Percentiles rank a stretch among this genome's conserved stretches.
Conservation (phyloP, 2,888 invertebrate genomes). For the Cryptus armator region DNA sequence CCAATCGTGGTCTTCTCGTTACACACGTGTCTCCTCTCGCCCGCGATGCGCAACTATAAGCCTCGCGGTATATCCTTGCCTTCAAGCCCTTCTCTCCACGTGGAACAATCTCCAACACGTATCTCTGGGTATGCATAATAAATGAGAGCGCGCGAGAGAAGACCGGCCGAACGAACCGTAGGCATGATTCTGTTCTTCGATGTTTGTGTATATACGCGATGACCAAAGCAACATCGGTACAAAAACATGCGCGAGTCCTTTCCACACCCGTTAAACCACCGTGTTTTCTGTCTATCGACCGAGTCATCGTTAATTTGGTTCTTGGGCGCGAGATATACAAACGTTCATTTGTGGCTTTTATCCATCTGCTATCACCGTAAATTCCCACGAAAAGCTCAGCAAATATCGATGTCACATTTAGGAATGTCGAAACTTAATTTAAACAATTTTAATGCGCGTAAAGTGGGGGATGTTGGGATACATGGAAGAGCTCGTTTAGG, state of each 20-base stretch:
- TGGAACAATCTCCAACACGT: conserved; percentile 81
- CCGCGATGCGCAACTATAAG: conserved; percentile 30
- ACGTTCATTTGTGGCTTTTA: conserved; percentile 12
- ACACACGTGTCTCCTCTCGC: conserved; percentile 76
- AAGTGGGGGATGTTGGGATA: conserved; percentile 47
- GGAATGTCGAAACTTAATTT: conserved; percentile 73
- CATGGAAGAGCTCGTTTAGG: conserved; percentile 37
- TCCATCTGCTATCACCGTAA: background rate
- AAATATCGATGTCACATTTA: background rate
- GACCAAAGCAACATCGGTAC: conserved; percentile 53
- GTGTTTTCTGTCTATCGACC: conserved; percentile 76
- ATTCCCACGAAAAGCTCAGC: background rate
- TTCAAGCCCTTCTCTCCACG: conserved; percentile 68
- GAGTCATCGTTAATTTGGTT: conserved; percentile 78
- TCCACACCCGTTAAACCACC: conserved; percentile 74
- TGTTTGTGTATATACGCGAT: conserved; percentile 49
- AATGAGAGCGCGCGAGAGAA: conserved; percentile 74
- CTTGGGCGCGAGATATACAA: conserved; percentile 42
- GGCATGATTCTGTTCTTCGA: conserved; percentile 24
- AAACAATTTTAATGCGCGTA: conserved; percentile 77
- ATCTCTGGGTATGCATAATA: conserved; percentile 81
- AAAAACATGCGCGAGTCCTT: conserved; percentile 57
- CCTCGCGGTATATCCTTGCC: conserved; percentile 24
- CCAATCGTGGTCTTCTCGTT: conserved; percentile 78
- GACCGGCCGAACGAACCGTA: conserved; percentile 27